Evolutionary conservation across 2,113 vertebrate genomes (phyloP).

Genomic region (Pseudorectes ferrugineus): DNA sequence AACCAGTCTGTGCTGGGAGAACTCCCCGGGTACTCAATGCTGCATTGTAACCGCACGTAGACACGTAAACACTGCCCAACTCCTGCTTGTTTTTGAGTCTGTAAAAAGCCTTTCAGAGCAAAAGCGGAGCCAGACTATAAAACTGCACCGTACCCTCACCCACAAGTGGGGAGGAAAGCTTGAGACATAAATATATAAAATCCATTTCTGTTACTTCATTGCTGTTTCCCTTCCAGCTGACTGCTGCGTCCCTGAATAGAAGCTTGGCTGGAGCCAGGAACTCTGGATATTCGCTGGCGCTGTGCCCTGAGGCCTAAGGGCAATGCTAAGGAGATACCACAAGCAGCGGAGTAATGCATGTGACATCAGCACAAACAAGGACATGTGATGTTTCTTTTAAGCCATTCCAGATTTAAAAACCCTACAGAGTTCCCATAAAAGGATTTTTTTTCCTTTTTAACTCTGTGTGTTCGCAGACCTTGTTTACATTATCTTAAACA

Average conservation of each 20-base stretch:
- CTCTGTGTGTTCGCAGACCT: conserved; percentile 33
- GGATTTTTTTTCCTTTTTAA: conserved; percentile 43
- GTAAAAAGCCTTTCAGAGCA: background rate
- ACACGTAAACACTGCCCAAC: background rate
- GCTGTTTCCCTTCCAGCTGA: conserved; percentile 53
- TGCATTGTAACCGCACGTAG: background rate
- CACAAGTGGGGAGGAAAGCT: background rate
- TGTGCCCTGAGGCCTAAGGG: conserved; percentile 37
- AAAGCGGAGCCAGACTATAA: background rate
- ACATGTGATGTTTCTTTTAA: conserved; percentile 64
- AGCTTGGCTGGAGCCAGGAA: conserved; percentile 35
- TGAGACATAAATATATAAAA: conserved; percentile 41
- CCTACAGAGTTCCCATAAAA: conserved; percentile 71
- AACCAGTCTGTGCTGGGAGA: conserved; percentile 35
- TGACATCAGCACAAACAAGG: conserved; percentile 67
- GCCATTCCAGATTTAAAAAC: conserved; percentile 54
- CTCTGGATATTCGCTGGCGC: conserved; percentile 56
- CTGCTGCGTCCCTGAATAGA: conserved; percentile 51
- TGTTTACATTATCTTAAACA: conserved; percentile 61
- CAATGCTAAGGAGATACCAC: conserved; percentile 65
- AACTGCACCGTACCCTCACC: background rate
- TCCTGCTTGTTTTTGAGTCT: background rate
- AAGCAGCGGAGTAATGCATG: conserved; percentile 29
- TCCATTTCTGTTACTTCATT: conserved; percentile 39
- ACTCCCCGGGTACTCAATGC: background rate